phyloP scores from a whole-genome alignment of 2,888 invertebrate species.

The Anthrax anthrax region DNA sequence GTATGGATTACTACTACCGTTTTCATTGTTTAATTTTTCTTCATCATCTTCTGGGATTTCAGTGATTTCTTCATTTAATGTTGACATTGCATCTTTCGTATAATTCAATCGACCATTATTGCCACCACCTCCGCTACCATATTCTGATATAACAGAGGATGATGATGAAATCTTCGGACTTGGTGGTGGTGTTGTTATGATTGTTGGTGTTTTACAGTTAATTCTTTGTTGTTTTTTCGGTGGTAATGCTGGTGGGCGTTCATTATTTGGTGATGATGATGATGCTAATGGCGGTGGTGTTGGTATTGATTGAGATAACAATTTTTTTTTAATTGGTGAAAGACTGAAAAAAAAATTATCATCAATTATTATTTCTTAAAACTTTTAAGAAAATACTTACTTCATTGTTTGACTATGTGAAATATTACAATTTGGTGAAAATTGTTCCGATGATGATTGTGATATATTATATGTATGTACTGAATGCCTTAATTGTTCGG shows the following conservation, averaged over 20 bases:
- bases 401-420: conserved; percentile 35
- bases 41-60: conserved; percentile 12
- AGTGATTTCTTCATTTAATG: conserved; percentile 26
- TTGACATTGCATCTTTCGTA: conserved; percentile 32
- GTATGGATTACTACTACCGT: conserved; percentile 11
- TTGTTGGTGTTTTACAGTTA: conserved; percentile 31
- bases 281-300: conserved; percentile 12
- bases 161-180: conserved; percentile 27
- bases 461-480: conserved; percentile 59
- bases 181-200: conserved; percentile 37
- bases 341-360: conserved; percentile 12
- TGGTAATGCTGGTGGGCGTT: conserved; percentile 45
- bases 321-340: conserved; percentile 12
- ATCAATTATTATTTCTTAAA: conserved; percentile 1
- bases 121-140: no score
- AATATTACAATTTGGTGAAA: conserved; percentile 28
- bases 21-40: conserved; percentile 8
- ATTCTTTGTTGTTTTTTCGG: conserved; percentile 43
- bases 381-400: conserved; percentile 17
- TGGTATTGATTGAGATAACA: conserved; percentile 11
- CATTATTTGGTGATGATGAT: conserved; percentile 15
- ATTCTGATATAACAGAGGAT: conserved; percentile 5
- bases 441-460: conserved; percentile 29
- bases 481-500: conserved; percentile 74
- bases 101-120: conserved; percentile 9